phyloP scores from a whole-genome alignment of 2,888 invertebrate species.

The Lucinisca nassula region DNA sequence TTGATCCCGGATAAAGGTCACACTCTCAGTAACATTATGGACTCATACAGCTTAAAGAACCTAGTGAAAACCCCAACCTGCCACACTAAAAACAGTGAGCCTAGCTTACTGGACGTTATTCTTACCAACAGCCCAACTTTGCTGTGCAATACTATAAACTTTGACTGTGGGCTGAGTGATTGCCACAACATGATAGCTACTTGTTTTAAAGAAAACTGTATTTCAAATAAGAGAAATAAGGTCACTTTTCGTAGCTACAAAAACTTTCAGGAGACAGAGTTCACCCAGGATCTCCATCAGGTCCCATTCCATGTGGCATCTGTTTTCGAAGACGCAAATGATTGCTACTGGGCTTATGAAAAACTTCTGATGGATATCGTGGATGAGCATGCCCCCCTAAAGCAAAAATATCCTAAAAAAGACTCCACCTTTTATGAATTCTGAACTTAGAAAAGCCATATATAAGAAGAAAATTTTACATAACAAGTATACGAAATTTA shows the following conservation, averaged over 20 bases:
- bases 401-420: slow-evolving; percentile 6
- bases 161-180: background rate
- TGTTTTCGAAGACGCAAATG: background rate
- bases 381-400: no score
- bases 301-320: background rate
- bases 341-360: no score
- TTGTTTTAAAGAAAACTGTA: background rate
- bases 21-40: background rate
- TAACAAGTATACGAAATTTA: slow-evolving; percentile 26
- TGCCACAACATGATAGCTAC: background rate
- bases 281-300: slow-evolving; percentile 1
- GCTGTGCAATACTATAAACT: background rate
- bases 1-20: background rate
- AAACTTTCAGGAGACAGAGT: background rate
- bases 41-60: background rate
- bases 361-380: no score
- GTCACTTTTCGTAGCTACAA: background rate
- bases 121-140: background rate
- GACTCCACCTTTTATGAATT: slow-evolving; percentile 24
- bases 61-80: background rate
- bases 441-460: slow-evolving; percentile 10
- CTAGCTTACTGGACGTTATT: background rate
- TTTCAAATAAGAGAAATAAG: background rate
- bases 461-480: slow-evolving; percentile 1
- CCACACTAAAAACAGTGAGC: background rate